Conservation (phyloP, 2,888 invertebrate genomes). For the Drosophila sordidula region DNA sequence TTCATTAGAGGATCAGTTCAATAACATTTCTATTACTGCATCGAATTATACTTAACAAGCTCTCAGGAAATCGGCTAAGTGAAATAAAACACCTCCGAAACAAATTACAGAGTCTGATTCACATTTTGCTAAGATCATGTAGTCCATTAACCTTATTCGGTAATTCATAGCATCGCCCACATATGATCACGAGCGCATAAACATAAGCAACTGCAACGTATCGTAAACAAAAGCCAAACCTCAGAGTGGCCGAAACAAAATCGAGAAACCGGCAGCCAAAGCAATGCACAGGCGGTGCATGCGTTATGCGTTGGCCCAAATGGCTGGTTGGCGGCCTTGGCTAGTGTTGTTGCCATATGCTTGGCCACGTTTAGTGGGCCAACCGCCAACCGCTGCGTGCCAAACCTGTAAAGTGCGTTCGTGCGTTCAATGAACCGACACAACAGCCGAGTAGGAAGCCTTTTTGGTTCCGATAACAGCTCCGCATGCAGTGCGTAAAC, state of each 20-base stretch:
- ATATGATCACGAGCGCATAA: conserved; percentile 22
- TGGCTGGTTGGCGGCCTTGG: conserved; percentile 50
- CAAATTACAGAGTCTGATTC: conserved; percentile 9
- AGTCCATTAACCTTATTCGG: conserved; percentile 71
- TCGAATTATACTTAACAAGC: background rate
- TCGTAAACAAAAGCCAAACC: conserved; percentile 18
- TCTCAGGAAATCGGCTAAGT: conserved; percentile 18
- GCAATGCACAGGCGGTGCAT: conserved; percentile 14
- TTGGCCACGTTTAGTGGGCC: conserved; percentile 53
- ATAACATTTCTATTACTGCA: too few relatives aligned
- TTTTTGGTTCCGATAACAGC: conserved; percentile 25
- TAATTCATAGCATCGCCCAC: conserved; percentile 63
- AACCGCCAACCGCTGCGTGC: conserved; percentile 46
- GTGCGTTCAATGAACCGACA: conserved; percentile 56
- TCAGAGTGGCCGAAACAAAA: conserved; percentile 43
- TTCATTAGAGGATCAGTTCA: too few relatives aligned
- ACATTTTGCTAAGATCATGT: conserved; percentile 30
- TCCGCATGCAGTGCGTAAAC: conserved; percentile 57
- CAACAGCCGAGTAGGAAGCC: conserved; percentile 56
- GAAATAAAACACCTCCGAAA: conserved; percentile 8
- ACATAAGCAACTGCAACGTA: conserved; percentile 29
- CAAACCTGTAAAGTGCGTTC: conserved; percentile 65
- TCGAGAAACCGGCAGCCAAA: conserved; percentile 53
- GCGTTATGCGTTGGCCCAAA: conserved; percentile 53
- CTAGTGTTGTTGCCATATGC: conserved; percentile 18